These are phyloP conservation scores for Diadema setosum DNA, from an alignment of 35 echinoderm and acorn worm genomes.

Conservation along the genomic window DNA sequence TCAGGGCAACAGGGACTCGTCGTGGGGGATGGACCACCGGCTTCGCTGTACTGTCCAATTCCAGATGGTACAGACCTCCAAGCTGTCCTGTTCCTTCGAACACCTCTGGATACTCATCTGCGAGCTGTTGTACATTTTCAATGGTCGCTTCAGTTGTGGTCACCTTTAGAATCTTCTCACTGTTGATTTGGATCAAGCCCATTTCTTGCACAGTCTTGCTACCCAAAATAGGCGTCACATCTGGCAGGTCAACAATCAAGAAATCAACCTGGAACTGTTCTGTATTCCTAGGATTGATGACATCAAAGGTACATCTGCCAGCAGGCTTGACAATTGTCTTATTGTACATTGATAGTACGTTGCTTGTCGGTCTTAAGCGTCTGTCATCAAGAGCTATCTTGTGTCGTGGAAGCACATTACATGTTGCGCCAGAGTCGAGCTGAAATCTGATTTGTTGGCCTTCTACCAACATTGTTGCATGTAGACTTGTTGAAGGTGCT, in stretches of 20 bases:
- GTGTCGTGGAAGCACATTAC: conserved; percentile 42
- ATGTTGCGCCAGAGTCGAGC: conserved; percentile 38
- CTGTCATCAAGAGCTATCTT: not conserved
- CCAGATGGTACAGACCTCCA: conserved; percentile 42
- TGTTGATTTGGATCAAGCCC: conserved; percentile 38
- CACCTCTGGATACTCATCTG: conserved; percentile 39
- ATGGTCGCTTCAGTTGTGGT: no score
- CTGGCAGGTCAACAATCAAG: conserved; percentile 32
- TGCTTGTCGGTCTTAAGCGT: not conserved
- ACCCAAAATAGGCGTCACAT: conserved; percentile 39
- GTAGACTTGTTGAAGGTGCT: not conserved
- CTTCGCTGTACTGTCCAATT: conserved; percentile 30
- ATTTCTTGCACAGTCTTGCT: conserved; percentile 42
- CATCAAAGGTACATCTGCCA: conserved; percentile 45
- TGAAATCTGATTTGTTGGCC: conserved; percentile 16
- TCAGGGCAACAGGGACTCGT: conserved; percentile 45
- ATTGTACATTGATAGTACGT: conserved; percentile 78
- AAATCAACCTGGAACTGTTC: conserved; percentile 56
- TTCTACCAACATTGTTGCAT: not conserved
- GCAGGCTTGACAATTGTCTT: conserved; percentile 31
- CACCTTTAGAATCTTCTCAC: conserved; percentile 41
- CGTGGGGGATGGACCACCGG: conserved; percentile 70
- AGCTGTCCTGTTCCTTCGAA: conserved; percentile 67
- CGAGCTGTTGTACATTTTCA: no score
- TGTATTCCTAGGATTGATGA: conserved; percentile 58